Conservation (phyloP, 2,797 vertebrate species). For the Vultur gryphus region DNA sequence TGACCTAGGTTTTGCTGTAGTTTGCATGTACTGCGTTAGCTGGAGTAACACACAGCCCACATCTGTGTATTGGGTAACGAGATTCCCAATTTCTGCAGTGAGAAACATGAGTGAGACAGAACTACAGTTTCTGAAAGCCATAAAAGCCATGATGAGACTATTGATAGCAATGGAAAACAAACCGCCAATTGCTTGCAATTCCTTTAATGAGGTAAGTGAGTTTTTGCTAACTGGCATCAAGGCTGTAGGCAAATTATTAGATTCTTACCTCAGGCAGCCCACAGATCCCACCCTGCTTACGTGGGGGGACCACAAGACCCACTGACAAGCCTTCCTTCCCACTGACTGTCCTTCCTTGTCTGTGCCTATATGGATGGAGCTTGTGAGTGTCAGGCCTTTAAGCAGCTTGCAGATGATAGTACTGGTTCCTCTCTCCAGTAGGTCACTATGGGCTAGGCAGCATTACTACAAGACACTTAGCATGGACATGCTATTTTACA, state of each 20-base stretch:
- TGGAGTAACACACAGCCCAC: neutral
- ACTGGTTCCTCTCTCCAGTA: fast-evolving
- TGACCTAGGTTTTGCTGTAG: neutral
- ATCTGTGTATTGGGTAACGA: fast-evolving
- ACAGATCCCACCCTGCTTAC: neutral
- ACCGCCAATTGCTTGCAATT: neutral
- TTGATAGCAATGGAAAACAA: neutral
- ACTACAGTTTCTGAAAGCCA: neutral
- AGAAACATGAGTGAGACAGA: neutral
- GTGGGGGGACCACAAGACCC: neutral
- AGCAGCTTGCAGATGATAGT: neutral
- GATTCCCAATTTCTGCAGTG: neutral
- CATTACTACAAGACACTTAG: neutral
- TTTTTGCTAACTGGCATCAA: neutral
- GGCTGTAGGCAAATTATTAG: neutral
- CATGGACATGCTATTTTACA: neutral
- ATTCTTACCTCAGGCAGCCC: neutral
- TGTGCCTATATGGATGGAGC: neutral
- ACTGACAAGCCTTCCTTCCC: neutral
- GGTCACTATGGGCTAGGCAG: neutral
- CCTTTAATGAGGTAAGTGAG: neutral
- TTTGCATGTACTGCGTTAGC: neutral
- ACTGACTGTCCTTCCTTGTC: neutral
- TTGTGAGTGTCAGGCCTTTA: neutral
- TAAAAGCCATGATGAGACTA: neutral